Percentiles rank a stretch among this genome's conserved stretches.
Conservation (phyloP, 2,113 vertebrate genomes). For the Telmatochromis bifrenatus region DNA sequence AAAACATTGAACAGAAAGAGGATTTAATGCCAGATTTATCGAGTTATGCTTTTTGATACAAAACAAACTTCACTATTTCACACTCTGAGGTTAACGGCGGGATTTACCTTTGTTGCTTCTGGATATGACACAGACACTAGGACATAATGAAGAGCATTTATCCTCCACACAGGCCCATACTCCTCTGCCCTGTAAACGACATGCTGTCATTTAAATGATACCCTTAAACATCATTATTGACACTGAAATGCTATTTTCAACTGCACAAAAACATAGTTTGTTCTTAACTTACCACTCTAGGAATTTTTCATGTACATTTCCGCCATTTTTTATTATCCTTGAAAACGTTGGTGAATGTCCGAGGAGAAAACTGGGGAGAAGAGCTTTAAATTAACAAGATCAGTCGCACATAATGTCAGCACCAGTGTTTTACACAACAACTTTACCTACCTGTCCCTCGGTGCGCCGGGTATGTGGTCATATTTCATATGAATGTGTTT, state of each 20-base stretch:
- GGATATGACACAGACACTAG: conserved; percentile 32
- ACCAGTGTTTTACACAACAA: background rate
- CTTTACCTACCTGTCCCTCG: background rate
- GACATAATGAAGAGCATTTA: conserved; percentile 47
- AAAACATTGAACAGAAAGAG: background rate
- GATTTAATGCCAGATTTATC: accelerated
- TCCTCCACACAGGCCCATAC: conserved; percentile 48
- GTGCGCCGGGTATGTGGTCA: conserved; percentile 42
- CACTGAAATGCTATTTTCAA: background rate
- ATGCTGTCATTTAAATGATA: background rate
- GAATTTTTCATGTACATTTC: background rate
- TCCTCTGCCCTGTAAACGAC: conserved; percentile 26
- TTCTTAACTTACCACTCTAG: conserved; percentile 40
- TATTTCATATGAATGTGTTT: conserved; percentile 18
- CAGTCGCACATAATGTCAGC: accelerated
- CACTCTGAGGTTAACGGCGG: accelerated
- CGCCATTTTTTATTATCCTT: background rate
- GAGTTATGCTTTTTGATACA: background rate
- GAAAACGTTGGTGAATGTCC: conserved; percentile 10
- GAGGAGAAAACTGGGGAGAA: conserved; percentile 36
- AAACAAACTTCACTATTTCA: background rate
- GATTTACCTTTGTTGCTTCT: conserved; percentile 65
- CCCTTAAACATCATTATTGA: background rate
- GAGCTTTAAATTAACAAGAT: background rate
- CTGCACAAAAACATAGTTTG: background rate